Evolutionary conservation across 1,140 invertebrate species (phyloP), one percentile per base, ranked within the genome.

Genomic region (Drosophila saltans): DNA sequence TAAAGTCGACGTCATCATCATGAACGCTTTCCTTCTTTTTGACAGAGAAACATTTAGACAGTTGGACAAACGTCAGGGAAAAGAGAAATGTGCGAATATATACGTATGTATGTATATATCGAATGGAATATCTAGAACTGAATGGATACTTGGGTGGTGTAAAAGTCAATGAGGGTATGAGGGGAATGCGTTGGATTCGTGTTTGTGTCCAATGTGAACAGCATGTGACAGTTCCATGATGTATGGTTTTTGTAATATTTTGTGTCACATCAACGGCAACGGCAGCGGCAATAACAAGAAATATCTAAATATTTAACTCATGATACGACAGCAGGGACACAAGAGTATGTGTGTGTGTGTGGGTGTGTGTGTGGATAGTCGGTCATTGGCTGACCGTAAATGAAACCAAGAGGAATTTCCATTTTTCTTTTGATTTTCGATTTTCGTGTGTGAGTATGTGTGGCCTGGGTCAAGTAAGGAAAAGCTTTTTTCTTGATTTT

Each of bases 161-260:
- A 2, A 4, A 3, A 52, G 45, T 24, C 45, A 16, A 48, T 48
- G 45, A 52, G 45, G 45, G 16, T 2, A 6, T 6, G n/a, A 8
- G 45, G 24, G 45, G 45, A 9, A 8, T 5, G 8, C 7, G 4
- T 16, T 48, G 45, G 45, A 24, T 8, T 52, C 57, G 5, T 63
- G 39, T 43, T 39, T 57, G 39, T 66, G 33, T 60, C 33, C 41
- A 7, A 7, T 33, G 52, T 52, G 45, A 52, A 52, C 45, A 41
- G n/a, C 21, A 28, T 28, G 62, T 88, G 82, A 85, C 79, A 85
- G 79, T 24, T 45, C 39, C 75, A 56, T 85, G 82, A 85, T 85
- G 83, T 88, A 85, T 85, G 82, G 76, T 71, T 72, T 81, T 72
- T 82, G 79, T 82, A 86, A 85, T 85, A 86, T 88, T 85, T 85